Evolutionary conservation across 1,140 invertebrate species (phyloP).

Genomic region (Drosophila pruinosa): DNA sequence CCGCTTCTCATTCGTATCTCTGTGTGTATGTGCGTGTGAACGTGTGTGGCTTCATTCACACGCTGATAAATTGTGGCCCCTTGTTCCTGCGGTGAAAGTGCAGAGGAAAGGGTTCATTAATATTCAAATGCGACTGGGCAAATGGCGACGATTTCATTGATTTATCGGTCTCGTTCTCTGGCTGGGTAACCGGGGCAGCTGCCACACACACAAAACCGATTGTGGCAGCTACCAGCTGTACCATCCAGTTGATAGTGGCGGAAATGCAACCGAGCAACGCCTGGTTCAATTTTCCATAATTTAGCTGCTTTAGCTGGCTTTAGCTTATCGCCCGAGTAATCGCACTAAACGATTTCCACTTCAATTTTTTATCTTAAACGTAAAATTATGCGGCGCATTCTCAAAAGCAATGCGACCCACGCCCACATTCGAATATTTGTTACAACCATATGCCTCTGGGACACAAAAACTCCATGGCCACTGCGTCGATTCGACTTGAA

Average conservation of each 20-base stretch:
- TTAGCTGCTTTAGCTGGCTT: slow-evolving; percentile 35
- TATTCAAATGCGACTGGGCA: slow-evolving; percentile 57
- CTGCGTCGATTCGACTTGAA: slow-evolving; percentile 15
- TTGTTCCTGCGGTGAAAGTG: slow-evolving; percentile 59
- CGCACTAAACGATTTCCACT: slow-evolving; percentile 37
- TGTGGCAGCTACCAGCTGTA: slow-evolving; percentile 29
- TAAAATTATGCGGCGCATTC: slow-evolving; percentile 24
- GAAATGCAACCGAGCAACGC: slow-evolving; percentile 20
- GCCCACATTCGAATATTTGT: slow-evolving; percentile 27
- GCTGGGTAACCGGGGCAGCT: slow-evolving; percentile 15
- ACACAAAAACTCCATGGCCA: slow-evolving; percentile 22
- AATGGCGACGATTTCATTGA: slow-evolving; percentile 65
- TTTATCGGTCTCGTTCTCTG: slow-evolving; percentile 61
- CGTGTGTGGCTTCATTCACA: slow-evolving; percentile 78
- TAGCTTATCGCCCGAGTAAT: slow-evolving; percentile 30
- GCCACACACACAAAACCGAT: background rate
- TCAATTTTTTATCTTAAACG: slow-evolving; percentile 12
- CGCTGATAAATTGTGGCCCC: slow-evolving; percentile 61
- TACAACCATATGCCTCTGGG: background rate
- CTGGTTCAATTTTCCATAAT: slow-evolving; percentile 54
- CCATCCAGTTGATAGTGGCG: slow-evolving; percentile 32
- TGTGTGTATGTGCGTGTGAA: background rate
- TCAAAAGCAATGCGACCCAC: slow-evolving; percentile 5
- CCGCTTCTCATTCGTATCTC: background rate
- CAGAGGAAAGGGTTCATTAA: slow-evolving; percentile 72